Percentiles rank a stretch among this genome's conserved stretches.
phyloP scores from a whole-genome alignment of 2,113 vertebrate genomes.

The Apus apus region DNA sequence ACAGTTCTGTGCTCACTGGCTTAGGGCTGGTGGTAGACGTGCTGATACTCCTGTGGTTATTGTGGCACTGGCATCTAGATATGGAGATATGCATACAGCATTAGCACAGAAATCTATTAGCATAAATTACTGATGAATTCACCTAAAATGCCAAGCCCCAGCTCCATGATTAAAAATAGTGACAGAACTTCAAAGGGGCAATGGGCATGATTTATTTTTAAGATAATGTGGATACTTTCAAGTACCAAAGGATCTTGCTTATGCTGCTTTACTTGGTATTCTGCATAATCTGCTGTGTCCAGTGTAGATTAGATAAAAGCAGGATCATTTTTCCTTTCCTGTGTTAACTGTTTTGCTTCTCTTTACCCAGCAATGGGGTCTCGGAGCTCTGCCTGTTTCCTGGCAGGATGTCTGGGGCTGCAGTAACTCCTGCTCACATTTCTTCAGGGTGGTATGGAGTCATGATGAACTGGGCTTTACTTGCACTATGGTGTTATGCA shows the following conservation, averaged over 20 bases:
- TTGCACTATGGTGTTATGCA: too few species aligned
- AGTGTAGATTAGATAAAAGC: slow-evolving; percentile 31
- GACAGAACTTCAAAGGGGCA: slow-evolving; percentile 64
- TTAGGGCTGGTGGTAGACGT: rapidly evolving
- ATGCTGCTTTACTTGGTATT: slow-evolving; percentile 3
- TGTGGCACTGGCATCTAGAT: background rate
- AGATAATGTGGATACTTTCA: slow-evolving; percentile 48
- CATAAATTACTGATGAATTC: slow-evolving; percentile 48
- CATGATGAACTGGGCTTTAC: too few species aligned
- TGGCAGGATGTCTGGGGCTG: too few species aligned
- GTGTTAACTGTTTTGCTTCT: background rate
- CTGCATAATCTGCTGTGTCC: slow-evolving; percentile 51
- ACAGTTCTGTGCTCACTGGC: rapidly evolving
- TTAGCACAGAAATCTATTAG: background rate
- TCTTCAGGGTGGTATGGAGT: too few species aligned
- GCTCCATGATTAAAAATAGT: background rate
- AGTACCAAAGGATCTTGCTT: slow-evolving; percentile 31
- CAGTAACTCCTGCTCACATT: too few species aligned
- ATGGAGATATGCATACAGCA: rapidly evolving
- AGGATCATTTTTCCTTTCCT: background rate
- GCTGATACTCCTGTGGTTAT: background rate
- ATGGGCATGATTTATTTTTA: slow-evolving; percentile 18
- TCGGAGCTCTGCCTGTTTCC: background rate
- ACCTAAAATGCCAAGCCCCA: slow-evolving; percentile 1
- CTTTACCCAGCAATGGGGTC: background rate